Percentiles rank a stretch among this genome's conserved stretches.
Conservation (phyloP, 92 coral and sea anemone species). For the Heteractis magnifica region DNA sequence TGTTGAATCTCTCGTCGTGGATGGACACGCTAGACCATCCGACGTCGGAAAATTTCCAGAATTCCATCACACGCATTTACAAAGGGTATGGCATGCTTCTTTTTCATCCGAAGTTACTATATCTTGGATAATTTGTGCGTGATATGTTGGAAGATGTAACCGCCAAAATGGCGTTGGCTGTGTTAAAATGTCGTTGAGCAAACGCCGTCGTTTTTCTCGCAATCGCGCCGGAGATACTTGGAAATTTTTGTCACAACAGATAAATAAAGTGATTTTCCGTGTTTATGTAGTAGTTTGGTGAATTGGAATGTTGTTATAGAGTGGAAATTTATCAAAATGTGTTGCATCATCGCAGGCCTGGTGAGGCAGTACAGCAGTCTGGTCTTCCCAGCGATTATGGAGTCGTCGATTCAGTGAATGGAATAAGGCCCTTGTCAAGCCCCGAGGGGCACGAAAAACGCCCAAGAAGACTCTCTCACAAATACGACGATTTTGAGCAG, state of each 20-base stretch:
- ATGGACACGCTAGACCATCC: conserved; percentile 99
- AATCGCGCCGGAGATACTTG: conserved; percentile 36
- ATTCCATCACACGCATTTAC: conserved; percentile 81
- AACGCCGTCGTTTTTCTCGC: conserved; percentile 83
- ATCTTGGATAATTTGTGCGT: conserved; percentile 71
- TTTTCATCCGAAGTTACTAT: conserved; percentile 61
- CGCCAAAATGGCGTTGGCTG: conserved; percentile 89
- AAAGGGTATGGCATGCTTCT: conserved; percentile 95
- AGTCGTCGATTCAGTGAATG: conserved; percentile 94
- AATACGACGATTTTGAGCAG: conserved; percentile 99
- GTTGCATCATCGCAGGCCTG: conserved; percentile 98
- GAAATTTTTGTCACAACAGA: conserved; percentile 58
- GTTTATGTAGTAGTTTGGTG: conserved; percentile 65
- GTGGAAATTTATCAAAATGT: conserved; percentile 86
- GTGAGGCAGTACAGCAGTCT: conserved; percentile 93
- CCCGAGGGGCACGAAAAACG: conserved; percentile 99
- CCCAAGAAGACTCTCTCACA: conserved; percentile 98
- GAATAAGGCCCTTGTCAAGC: conserved; percentile 86
- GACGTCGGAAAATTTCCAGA: conserved; percentile 95
- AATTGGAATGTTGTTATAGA: conserved; percentile 47
- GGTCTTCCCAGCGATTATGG: conserved; percentile 90
- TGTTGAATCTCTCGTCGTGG: conserved; percentile 97
- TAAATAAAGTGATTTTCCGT: conserved; percentile 66
- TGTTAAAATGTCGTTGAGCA: conserved; percentile 82
- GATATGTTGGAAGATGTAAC: conserved; percentile 79